Conservation (phyloP, 2,888 invertebrate species). For the Cataglyphis rosenhaueri region DNA sequence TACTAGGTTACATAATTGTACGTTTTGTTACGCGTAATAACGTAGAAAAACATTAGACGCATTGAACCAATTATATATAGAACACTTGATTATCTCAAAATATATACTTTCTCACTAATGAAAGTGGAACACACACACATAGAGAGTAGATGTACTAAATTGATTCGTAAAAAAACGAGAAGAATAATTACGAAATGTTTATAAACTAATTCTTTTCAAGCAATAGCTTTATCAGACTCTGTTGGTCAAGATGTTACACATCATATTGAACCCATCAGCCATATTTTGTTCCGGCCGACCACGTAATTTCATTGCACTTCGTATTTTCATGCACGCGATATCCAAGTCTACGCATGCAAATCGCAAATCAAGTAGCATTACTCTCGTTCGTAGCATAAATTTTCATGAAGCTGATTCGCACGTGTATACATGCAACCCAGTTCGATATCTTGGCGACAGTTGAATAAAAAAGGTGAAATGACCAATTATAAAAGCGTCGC, state of each 20-base stretch:
- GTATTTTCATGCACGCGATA: conserved; percentile 1
- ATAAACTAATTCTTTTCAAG: neutral
- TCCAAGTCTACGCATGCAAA: conserved; percentile 16
- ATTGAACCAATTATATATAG: conserved; percentile 25
- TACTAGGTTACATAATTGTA: conserved; percentile 34
- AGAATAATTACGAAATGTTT: conserved; percentile 13
- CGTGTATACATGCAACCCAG: conserved; percentile 60
- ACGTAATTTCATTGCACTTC: conserved; percentile 16
- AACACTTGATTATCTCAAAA: conserved; percentile 23
- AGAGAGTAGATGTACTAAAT: conserved; percentile 18
- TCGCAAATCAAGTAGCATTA: conserved; percentile 46
- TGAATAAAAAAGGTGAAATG: conserved; percentile 69
- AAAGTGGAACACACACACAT: conserved; percentile 25
- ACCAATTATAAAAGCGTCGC: conserved; percentile 69
- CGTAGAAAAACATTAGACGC: conserved; percentile 21
- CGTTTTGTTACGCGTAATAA: conserved; percentile 32
- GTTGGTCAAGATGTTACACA: neutral
- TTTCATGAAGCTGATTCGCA: conserved; percentile 58
- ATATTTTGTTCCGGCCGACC: neutral
- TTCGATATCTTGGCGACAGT: conserved; percentile 51
- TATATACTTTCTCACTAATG: conserved; percentile 34
- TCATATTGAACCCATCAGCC: neutral
- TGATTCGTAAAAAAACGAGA: neutral
- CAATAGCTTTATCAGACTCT: neutral
- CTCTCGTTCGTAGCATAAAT: conserved; percentile 56